A percentile compares a stretch with the other conserved stretches of the same genome.
Evolutionary conservation across 2,797 vertebrate species (phyloP).

Genomic region (Hylomyscus alleni): DNA sequence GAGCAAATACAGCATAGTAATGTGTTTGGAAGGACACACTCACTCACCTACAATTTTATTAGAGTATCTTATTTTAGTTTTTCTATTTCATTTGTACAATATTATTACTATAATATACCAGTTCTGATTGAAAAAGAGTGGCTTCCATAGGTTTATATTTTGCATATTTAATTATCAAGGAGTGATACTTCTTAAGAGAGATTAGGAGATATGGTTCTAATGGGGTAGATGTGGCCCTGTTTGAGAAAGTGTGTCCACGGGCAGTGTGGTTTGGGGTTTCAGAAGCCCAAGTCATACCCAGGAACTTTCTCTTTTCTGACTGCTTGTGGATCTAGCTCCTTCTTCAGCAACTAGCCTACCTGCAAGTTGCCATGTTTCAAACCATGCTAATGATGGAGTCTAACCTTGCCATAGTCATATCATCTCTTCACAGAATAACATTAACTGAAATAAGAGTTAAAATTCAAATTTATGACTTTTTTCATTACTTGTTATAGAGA

Average conservation of each 20-base stretch:
- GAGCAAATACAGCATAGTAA: background rate
- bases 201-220: background rate
- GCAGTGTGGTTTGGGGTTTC: too few relatives aligned
- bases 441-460: background rate
- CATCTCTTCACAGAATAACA: background rate
- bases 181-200: background rate
- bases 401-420: background rate
- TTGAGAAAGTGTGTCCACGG: background rate
- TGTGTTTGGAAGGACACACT: too few relatives aligned
- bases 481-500: background rate
- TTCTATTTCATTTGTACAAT: background rate
- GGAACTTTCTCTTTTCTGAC: background rate
- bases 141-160: background rate
- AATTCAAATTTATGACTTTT: background rate
- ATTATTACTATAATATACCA: background rate
- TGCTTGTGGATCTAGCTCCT: background rate
- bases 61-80: background rate
- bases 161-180: background rate
- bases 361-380: background rate
- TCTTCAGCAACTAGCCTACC: background rate
- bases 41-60: background rate
- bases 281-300: background rate
- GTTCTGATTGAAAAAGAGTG: background rate
- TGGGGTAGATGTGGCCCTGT: background rate
- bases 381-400: background rate